Conservation (phyloP, 1,140 invertebrate species). For the Dendrolimus punctatus region DNA sequence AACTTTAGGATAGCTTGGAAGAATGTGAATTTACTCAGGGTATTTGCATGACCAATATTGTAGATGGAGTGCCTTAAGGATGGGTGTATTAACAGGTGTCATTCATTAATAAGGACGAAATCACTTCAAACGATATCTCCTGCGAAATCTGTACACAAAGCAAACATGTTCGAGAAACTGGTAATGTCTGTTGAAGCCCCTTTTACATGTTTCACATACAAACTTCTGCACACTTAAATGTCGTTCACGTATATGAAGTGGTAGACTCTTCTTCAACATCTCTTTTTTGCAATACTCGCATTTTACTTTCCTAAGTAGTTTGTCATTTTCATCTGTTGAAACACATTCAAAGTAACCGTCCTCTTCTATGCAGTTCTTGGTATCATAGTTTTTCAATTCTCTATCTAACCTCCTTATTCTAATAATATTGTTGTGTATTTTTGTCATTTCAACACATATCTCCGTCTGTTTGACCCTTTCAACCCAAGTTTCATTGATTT, state of each 20-base stretch:
- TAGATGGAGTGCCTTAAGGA: too few relatives aligned
- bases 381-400: slow-evolving; percentile 4
- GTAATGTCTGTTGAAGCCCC: slow-evolving; percentile 30
- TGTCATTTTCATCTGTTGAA: slow-evolving; percentile 14
- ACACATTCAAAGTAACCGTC: slow-evolving; percentile 17
- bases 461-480: slow-evolving; percentile 30
- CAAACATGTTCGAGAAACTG: slow-evolving; percentile 32
- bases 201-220: slow-evolving; percentile 26
- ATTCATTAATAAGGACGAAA: too few relatives aligned
- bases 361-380: slow-evolving; percentile 2
- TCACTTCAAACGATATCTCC: too few relatives aligned
- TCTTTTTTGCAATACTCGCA: slow-evolving; percentile 52
- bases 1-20: too few relatives aligned
- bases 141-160: neutral
- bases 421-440: slow-evolving; percentile 40
- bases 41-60: too few relatives aligned
- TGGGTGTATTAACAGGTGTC: too few relatives aligned
- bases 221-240: slow-evolving; percentile 38
- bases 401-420: slow-evolving; percentile 27
- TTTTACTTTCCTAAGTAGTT: slow-evolving; percentile 33
- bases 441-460: slow-evolving; percentile 38
- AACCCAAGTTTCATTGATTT: slow-evolving; percentile 45
- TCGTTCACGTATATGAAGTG: slow-evolving; percentile 33
- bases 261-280: slow-evolving; percentile 51
- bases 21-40: too few relatives aligned